phyloP scores from a whole-genome alignment of 2,113 vertebrate species.

The Myrmecophaga tridactyla region DNA sequence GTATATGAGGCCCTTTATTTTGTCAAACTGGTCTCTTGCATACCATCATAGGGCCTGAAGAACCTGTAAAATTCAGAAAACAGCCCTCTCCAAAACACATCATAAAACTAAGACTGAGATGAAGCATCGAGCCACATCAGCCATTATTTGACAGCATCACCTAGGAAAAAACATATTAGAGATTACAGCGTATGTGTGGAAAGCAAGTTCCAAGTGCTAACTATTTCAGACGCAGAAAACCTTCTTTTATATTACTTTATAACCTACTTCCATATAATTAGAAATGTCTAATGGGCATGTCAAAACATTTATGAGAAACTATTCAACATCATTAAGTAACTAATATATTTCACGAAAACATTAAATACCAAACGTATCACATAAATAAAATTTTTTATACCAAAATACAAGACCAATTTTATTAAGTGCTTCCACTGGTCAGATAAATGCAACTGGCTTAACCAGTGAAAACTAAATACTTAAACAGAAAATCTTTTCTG shows the following conservation, averaged over 20 bases:
- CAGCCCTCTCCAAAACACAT: constrained; percentile 95
- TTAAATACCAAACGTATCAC: constrained; percentile 31
- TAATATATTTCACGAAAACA: constrained; percentile 6
- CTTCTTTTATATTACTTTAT: constrained; percentile 60
- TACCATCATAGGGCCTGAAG: constrained; percentile 96
- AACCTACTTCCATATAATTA: constrained; percentile 61
- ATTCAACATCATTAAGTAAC: constrained; percentile 7
- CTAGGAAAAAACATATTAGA: constrained; percentile 99
- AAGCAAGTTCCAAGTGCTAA: constrained; percentile 88
- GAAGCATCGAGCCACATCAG: constrained; percentile 95
- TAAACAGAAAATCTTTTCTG: constrained; percentile 22
- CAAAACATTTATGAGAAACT: constrained; percentile 47
- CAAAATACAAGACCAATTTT: constrained; percentile 30
- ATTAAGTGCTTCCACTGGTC: constrained; percentile 46
- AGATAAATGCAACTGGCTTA: constrained; percentile 44
- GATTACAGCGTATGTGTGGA: constrained; percentile 99
- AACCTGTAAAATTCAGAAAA: constrained; percentile 99
- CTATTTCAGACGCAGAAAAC: constrained; percentile 81
- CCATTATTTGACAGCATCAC: constrained; percentile 96
- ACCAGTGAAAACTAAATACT: constrained; percentile 42
- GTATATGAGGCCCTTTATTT: constrained; percentile 86
- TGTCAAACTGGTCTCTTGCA: constrained; percentile 92
- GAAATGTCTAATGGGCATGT: constrained; percentile 18
- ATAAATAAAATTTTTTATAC: constrained; percentile 30
- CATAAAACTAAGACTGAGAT: constrained; percentile 97